Conservation (phyloP, 2,888 invertebrate species). For the Himalopsyche japonica region DNA sequence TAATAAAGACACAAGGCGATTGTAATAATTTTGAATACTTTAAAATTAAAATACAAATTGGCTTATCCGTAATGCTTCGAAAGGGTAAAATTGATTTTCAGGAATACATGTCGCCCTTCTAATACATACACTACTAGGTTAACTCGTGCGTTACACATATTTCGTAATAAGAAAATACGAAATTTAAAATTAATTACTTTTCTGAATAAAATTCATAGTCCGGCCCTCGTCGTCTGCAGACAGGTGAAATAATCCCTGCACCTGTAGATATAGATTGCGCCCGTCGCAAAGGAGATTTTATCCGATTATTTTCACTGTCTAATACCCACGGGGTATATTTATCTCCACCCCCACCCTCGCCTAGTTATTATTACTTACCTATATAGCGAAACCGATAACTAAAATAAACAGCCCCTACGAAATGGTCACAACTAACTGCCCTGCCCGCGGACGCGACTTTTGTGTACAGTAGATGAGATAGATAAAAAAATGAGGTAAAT, state of each 20-base stretch:
- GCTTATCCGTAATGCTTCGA: too few species aligned
- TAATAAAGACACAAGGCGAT: too few species aligned
- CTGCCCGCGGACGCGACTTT: background rate
- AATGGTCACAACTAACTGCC: background rate
- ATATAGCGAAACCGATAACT: background rate
- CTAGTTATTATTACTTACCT: background rate
- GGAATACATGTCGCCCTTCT: too few species aligned
- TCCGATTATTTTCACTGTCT: conserved; percentile 28
- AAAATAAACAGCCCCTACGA: background rate
- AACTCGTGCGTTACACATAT: too few species aligned
- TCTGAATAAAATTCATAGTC: background rate
- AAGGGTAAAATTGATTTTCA: too few species aligned
- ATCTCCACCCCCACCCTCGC: background rate
- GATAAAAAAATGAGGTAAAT: background rate
- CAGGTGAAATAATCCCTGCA: conserved; percentile 2
- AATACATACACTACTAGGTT: too few species aligned
- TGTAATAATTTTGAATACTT: too few species aligned
- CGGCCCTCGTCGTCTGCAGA: background rate
- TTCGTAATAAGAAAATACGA: too few species aligned
- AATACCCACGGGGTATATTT: conserved; percentile 20
- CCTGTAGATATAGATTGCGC: conserved; percentile 18
- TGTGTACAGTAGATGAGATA: background rate
- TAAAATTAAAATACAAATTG: too few species aligned
- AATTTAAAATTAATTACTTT: too few species aligned
- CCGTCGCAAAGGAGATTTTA: conserved; percentile 25